A percentile compares a stretch with the other conserved stretches of the same genome.
Evolutionary conservation across 1,140 invertebrate species (phyloP).

Genomic region (Lordiphosa clarofinis): DNA sequence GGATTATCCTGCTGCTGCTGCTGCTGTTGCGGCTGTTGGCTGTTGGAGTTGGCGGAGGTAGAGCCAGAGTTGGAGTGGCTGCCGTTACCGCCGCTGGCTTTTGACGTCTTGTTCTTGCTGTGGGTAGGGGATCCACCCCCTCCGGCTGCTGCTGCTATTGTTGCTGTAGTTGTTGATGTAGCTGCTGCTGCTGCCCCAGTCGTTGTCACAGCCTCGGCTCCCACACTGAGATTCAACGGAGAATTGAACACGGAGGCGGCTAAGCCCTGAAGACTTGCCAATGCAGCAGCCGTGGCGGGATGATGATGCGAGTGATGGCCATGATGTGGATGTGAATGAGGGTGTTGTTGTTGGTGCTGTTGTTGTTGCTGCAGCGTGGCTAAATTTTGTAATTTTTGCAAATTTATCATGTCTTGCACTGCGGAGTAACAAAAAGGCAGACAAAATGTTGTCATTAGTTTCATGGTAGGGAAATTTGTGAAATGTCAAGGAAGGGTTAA

Average conservation of each 20-base stretch:
- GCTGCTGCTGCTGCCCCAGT: conserved; percentile 32
- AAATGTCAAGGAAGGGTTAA: conserved; percentile 20
- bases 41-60: conserved; percentile 35
- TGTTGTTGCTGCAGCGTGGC: conserved; percentile 80
- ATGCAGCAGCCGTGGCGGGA: conserved; percentile 80
- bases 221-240: conserved; percentile 89
- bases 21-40: conserved; percentile 18
- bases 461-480: conserved; percentile 42
- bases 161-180: conserved; percentile 22
- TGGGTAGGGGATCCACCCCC: conserved; percentile 17
- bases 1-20: conserved; percentile 66
- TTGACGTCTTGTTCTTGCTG: conserved; percentile 57
- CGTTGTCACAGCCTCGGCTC: conserved; percentile 79
- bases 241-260: conserved; percentile 87
- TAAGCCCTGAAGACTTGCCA: conserved; percentile 87
- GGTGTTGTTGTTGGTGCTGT: conserved; percentile 56
- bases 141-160: conserved; percentile 8
- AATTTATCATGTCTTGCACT: conserved; percentile 89
- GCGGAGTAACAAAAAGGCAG: conserved; percentile 28
- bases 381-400: conserved; percentile 89
- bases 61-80: conserved; percentile 21
- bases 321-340: conserved; percentile 79
- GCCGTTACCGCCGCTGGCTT: conserved; percentile 30
- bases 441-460: conserved; percentile 74
- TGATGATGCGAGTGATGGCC: conserved; percentile 63